Base-by-base conservation (phyloP, 37 sponge, comb jelly and placozoan species). In the Amphimedon queenslandica region DNA sequence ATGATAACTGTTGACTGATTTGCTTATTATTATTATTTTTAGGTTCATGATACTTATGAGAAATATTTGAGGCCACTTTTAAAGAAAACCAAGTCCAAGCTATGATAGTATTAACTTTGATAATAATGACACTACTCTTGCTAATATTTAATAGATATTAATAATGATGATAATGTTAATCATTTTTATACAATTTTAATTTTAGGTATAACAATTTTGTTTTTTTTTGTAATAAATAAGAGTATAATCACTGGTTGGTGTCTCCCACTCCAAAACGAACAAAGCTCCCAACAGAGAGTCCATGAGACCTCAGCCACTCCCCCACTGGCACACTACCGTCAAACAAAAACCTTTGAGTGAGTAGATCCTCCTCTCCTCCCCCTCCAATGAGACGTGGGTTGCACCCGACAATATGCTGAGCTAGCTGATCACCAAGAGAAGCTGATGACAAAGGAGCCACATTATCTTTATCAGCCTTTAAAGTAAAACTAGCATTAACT, bases 401-500 rank as follows among this genome's bases (percentile, higher is more conserved):
- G 40, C 74, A 18, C n/a, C 88, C 92, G 3, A 91, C 85, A 33
- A 91, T 72, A 55, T 91, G 92, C 63, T 91, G 92, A 27, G 80
- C 64, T 37, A 91, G 35, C 1, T 73, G 75, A 30, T n/a, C 27
- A 0, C 87, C 87, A 1, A 47, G 13, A n/a, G n/a, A n/a, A n/a
- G n/a, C n/a, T n/a, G n/a, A n/a, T n/a, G n/a, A n/a, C n/a, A n/a
- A n/a, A n/a, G n/a, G n/a, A n/a, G n/a, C n/a, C n/a, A n/a, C n/a
- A n/a, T n/a, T n/a, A n/a, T n/a, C n/a, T n/a, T n/a, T n/a, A n/a
- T n/a, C n/a, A n/a, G n/a, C n/a, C n/a, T n/a, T n/a, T n/a, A n/a
- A n/a, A n/a, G n/a, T n/a, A n/a, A n/a, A n/a, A n/a, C n/a, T n/a
- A 18, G 53, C 53, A 47, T 13, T 8, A 47, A 47, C 53, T 13